Evolutionary conservation across 2,888 invertebrate genomes (phyloP).

Genomic region (Diarsia dahlii): DNA sequence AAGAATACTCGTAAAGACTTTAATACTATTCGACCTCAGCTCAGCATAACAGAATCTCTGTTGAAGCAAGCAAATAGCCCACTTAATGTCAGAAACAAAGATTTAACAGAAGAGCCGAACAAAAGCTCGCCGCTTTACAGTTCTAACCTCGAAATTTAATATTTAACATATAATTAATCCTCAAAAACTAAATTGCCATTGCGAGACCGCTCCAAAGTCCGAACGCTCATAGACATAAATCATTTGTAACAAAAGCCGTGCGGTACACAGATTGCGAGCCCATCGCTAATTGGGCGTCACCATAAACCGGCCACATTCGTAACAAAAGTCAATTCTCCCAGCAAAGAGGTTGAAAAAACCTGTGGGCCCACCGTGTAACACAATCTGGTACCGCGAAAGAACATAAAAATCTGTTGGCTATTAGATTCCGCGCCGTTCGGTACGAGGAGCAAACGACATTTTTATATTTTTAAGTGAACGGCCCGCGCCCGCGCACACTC

Average conservation of each 20-base stretch:
- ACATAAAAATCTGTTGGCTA: conserved; percentile 84
- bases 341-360: conserved; percentile 77
- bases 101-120: conserved; percentile 55
- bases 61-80: conserved; percentile 48
- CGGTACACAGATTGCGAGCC: conserved; percentile 73
- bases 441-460: conserved; percentile 81
- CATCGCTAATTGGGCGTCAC: conserved; percentile 81
- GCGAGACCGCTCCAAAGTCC: conserved; percentile 62
- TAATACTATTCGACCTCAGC: conserved; percentile 32
- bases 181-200: conserved; percentile 72
- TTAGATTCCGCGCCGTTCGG: conserved; percentile 81
- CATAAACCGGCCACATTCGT: conserved; percentile 72
- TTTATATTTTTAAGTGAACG: conserved; percentile 76
- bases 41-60: conserved; percentile 52
- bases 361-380: conserved; percentile 80
- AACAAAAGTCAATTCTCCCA: conserved; percentile 76
- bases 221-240: conserved; percentile 81
- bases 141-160: conserved; percentile 71
- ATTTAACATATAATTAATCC: conserved; percentile 71
- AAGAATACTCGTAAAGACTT: conserved; percentile 57
- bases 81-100: conserved; percentile 64
- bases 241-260: conserved; percentile 84
- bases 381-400: conserved; percentile 86
- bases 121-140: conserved; percentile 62
- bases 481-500: conserved; percentile 77